These are phyloP conservation scores for Parapristionchus giblindavisi DNA, from an alignment of 2,888 invertebrate genomes.

Conservation along the genomic window DNA sequence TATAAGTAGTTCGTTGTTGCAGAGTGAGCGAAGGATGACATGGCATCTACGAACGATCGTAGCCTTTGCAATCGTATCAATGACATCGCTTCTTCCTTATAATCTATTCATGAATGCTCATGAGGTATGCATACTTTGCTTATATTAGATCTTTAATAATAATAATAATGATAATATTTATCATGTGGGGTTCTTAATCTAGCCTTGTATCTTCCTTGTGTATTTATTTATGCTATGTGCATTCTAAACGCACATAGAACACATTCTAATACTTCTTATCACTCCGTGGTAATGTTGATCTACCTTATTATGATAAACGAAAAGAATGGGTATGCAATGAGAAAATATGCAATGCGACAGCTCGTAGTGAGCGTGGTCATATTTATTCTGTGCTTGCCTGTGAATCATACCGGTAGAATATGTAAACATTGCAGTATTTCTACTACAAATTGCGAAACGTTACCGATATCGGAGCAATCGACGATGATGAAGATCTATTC, in stretches of 20 bases:
- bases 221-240: too few species aligned
- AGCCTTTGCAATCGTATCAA: slow-evolving; percentile 52
- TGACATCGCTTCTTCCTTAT: slow-evolving; percentile 55
- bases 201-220: too few species aligned
- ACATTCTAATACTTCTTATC: too few species aligned
- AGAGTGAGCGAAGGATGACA: too few species aligned
- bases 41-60: too few species aligned
- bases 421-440: slow-evolving; percentile 51
- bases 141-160: too few species aligned
- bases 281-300: too few species aligned
- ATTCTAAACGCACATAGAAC: too few species aligned
- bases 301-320: neutral
- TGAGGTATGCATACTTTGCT: too few species aligned
- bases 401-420: slow-evolving; percentile 14
- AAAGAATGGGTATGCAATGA: neutral
- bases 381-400: slow-evolving; percentile 38
- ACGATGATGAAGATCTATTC: neutral
- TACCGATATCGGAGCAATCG: neutral
- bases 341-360: slow-evolving; percentile 1
- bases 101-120: slow-evolving; percentile 61
- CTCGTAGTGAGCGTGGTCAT: slow-evolving; percentile 17
- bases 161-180: too few species aligned
- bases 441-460: slow-evolving; percentile 56
- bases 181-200: too few species aligned
- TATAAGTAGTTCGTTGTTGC: too few species aligned